Conservation (phyloP, 2,113 vertebrate genomes). For the Rhea americana region DNA sequence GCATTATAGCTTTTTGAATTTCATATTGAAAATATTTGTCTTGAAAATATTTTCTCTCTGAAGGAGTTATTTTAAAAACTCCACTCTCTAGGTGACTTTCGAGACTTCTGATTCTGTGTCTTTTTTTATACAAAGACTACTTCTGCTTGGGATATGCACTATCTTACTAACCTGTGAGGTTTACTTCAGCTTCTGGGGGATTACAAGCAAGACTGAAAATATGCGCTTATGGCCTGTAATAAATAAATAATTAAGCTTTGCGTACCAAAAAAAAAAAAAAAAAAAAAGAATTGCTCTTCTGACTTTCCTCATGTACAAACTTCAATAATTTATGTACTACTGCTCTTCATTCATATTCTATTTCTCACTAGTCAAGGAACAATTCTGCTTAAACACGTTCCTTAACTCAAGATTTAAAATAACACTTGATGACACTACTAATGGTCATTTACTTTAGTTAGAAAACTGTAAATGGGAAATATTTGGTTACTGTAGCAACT, state of each 20-base stretch:
- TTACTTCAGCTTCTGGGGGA: slow-evolving; percentile 46
- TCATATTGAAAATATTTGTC: neutral
- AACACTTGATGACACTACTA: neutral
- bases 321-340: slow-evolving; percentile 51
- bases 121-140: slow-evolving; percentile 31
- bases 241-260: slow-evolving; percentile 54
- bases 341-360: neutral
- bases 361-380: slow-evolving; percentile 25
- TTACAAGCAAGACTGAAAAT: slow-evolving; percentile 53
- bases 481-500: neutral
- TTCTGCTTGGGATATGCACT: slow-evolving; percentile 39
- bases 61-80: neutral
- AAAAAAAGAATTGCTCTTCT: slow-evolving; percentile 44
- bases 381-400: slow-evolving; percentile 9
- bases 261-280: slow-evolving; percentile 22
- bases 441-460: neutral
- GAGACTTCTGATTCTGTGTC: slow-evolving; percentile 22
- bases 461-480: neutral
- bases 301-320: slow-evolving; percentile 12
- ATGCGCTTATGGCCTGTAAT: slow-evolving; percentile 33
- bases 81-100: neutral
- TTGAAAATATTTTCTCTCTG: neutral
- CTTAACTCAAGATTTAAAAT: slow-evolving; percentile 16
- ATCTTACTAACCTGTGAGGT: slow-evolving; percentile 18
- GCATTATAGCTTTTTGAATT: neutral